Base-by-base conservation (phyloP, 2,113 vertebrate genomes). In the Notothenia rossii region DNA sequence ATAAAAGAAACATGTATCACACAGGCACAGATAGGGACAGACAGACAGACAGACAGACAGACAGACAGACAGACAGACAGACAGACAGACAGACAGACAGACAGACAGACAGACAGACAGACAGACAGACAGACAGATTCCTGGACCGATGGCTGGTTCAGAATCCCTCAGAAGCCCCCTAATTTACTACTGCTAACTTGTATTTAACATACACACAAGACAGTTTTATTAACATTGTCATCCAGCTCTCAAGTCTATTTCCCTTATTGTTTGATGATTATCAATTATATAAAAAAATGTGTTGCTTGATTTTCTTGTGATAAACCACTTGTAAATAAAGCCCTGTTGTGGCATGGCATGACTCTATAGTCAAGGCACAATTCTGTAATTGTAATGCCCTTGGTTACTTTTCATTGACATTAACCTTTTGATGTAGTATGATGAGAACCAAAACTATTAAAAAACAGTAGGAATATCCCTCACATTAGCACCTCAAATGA, bases 71-170 rank as follows among this genome's bases (percentile, higher is more conserved):
- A 25, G 74, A 68, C 54, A 1, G 72, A 72, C 83, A 89, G 81
- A 85, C 62, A 25, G 74, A 68, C 54, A 1, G 72, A 72, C 83
- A 89, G 29, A 29, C 3, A 29, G 29, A 77, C 79, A 64, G 77
- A 77, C 79, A 49, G 76, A 86, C 85, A 18, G 90, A 25, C 25
- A 3, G 89, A 77, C 87, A 90, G 79, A 29, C 75, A 79, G 86
- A 84, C 85, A 84, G 80, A 88, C 62, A 25, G 74, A 68, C 54
- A 1, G 72, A 72, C 83, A 89, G 81, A 85, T 88, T 91, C 86
- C 70, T 48, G 58, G 82, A 81, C 90, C 90, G 88, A 91, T 89
- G 92, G 91, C 64, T 77, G 77, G 59, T 87, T 81, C 77, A 81
- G 78, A 79, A 75, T 59, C 62, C 70, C 78, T 76, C 40, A 14